phyloP scores from a whole-genome alignment of 2,888 invertebrate species.

The Osmoderma eremita region DNA sequence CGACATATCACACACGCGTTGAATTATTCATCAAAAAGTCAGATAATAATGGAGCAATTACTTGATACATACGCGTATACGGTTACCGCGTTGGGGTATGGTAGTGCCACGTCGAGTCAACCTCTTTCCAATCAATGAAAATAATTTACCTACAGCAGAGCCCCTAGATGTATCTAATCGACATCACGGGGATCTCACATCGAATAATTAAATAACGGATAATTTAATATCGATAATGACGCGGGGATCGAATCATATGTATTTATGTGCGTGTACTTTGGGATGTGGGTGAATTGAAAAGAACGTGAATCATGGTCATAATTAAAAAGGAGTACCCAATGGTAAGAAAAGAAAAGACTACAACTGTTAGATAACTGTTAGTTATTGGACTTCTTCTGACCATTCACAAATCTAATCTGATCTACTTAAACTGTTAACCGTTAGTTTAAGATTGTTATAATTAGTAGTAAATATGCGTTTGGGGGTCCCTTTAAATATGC shows the following conservation, averaged over 20 bases:
- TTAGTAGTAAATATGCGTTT: too few relatives aligned
- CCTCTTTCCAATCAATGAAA: constrained; percentile 29
- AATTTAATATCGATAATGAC: constrained; percentile 32
- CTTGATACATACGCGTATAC: constrained; percentile 27
- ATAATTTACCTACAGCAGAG: constrained; percentile 32
- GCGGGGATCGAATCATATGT: constrained; percentile 12
- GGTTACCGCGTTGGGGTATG: not conserved
- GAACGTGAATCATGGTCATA: not conserved
- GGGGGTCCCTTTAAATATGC: too few relatives aligned
- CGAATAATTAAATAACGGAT: constrained; percentile 33
- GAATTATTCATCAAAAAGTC: constrained; percentile 35
- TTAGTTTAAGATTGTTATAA: too few relatives aligned
- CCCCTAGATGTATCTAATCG: constrained; percentile 9
- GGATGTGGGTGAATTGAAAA: not conserved
- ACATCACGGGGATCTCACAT: constrained; percentile 16
- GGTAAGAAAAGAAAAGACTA: too few relatives aligned
- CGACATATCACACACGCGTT: constrained; percentile 35
- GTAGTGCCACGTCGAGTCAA: constrained; percentile 2
- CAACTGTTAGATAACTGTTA: too few relatives aligned
- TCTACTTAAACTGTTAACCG: too few relatives aligned
- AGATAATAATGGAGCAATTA: constrained; percentile 34
- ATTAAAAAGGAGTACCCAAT: not conserved
- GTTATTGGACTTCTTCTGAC: too few relatives aligned
- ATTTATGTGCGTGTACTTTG: not conserved
- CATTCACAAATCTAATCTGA: too few relatives aligned